A percentile compares a stretch with the other conserved stretches of the same genome.
Conservation (phyloP, 2,888 invertebrate genomes). For the Baronia brevicornis region DNA sequence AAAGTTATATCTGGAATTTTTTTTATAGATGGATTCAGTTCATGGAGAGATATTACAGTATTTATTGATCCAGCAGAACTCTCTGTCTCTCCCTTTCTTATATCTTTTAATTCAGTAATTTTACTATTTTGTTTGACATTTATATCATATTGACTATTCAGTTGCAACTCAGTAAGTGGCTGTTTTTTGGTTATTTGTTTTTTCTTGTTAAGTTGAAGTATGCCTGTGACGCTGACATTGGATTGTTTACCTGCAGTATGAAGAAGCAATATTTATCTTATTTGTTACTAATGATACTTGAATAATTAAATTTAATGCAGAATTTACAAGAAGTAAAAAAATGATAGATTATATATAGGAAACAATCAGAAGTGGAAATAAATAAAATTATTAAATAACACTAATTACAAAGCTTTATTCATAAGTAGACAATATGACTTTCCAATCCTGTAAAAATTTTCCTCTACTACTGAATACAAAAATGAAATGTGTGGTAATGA, state of each 20-base stretch:
- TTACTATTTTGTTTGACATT: slow-evolving; percentile 27
- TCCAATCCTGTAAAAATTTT: too few species aligned
- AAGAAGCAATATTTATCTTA: slow-evolving; percentile 4
- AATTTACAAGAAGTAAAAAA: too few species aligned
- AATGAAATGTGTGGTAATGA: too few species aligned
- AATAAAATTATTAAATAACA: background rate
- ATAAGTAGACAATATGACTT: too few species aligned
- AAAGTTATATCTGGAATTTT: slow-evolving; percentile 33
- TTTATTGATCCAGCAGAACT: slow-evolving; percentile 48
- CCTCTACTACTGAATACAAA: too few species aligned
- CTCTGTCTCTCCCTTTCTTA: slow-evolving; percentile 39
- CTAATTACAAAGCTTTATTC: too few species aligned
- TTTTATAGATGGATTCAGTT: slow-evolving; percentile 30
- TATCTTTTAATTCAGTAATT: slow-evolving; percentile 44
- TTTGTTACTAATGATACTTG: too few species aligned
- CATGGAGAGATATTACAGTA: slow-evolving; percentile 46
- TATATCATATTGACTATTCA: slow-evolving; percentile 38
- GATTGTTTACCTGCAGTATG: slow-evolving; percentile 50
- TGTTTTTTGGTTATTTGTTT: slow-evolving; percentile 36
- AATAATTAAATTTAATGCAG: too few species aligned
- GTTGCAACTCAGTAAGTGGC: slow-evolving; percentile 44
- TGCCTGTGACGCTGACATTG: slow-evolving; percentile 50
- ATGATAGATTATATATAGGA: too few species aligned
- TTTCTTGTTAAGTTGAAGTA: slow-evolving; percentile 42
- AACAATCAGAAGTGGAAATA: too few species aligned